Percentiles rank a stretch among this genome's conserved stretches.
Evolutionary conservation across 1,140 invertebrate genomes (phyloP).

Genomic region (Macrobrachium rosenbergii): DNA sequence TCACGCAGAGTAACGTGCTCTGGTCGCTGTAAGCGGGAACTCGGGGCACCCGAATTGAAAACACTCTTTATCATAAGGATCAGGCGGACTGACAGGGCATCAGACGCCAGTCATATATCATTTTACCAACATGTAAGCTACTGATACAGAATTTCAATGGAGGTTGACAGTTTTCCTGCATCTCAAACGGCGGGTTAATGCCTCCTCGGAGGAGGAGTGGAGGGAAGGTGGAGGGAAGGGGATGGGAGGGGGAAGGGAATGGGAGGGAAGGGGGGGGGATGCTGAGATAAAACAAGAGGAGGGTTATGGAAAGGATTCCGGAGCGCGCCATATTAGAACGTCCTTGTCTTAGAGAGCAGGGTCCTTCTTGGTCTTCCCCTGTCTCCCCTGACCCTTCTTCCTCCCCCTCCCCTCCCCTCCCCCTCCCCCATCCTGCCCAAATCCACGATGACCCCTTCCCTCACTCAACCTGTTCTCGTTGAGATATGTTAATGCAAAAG

Average conservation of each 20-base stretch:
- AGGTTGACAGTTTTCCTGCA: conserved; percentile 11
- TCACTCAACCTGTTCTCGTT: neutral
- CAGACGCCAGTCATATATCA: conserved; percentile 29
- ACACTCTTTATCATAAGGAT: conserved; percentile 7
- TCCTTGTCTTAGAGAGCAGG: neutral
- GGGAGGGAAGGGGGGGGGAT: too few relatives aligned
- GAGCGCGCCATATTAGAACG: conserved; percentile 2
- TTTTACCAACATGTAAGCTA: conserved; percentile 25
- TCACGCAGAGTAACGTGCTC: too few relatives aligned
- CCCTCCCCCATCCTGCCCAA: neutral
- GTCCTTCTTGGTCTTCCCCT: neutral
- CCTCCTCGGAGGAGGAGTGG: neutral
- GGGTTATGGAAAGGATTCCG: neutral
- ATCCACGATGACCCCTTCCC: neutral
- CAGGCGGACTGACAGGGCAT: neutral
- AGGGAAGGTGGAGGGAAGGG: too few relatives aligned
- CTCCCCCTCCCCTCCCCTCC: neutral
- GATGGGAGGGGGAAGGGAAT: too few relatives aligned
- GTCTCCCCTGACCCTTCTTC: neutral
- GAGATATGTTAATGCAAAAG: neutral
- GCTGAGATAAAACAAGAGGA: neutral
- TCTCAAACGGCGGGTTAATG: conserved; percentile 5
- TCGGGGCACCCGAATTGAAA: conserved; percentile 4
- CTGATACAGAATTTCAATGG: conserved; percentile 23
- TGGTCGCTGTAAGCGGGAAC: too few relatives aligned